Evolutionary conservation across 1,140 invertebrate species (phyloP), one percentile per base, ranked within the genome.

Genomic region (Manduca sexta): DNA sequence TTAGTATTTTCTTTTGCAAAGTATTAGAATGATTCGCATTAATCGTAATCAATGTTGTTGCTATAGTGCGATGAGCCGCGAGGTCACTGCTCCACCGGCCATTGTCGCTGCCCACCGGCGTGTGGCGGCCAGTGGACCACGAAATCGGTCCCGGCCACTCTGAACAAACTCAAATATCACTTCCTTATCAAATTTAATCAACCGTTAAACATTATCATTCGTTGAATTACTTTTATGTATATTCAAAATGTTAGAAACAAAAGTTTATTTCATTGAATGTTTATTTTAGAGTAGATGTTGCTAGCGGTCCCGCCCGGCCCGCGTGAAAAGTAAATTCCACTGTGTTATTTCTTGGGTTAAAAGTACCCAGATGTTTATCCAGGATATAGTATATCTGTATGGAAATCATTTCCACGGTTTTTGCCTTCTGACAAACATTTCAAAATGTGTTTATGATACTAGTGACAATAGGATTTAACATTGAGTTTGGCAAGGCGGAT

Each of bases 91-190:
- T 68, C 72, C 56, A 60, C 45, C 50, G 33, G 59, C 59, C 69
- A 78, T 81, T 81, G 77, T 81, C 60, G 66, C 46, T 69, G 64
- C 38, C 45, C 73, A 81, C 51, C 68, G 69, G 74, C 58, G 73
- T 81, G 74, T 78, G 63, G 64, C 68, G 68, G 49, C 43, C 73
- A 75, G 62, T 71, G 58, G 66, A 78, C 69, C 77, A 77, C 71
- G 73, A 81, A 78, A 81, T 81, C 74, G 77, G 51, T 77, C 64
- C 71, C 63, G 67, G 62, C 64, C 61, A 17, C 33, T 39, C 34
- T 16, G 16, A 26, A 38, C 34, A 45, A 29, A 45, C 41, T 44
- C 40, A 26, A 18, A 45, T 31, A 35, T 21, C 30, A 45, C 31
- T 35, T 35, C 30, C 43, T 16, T 45, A 18, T 13, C 41, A n/a